These are phyloP conservation scores for Archocentrus centrarchus DNA, from an alignment of 2,113 vertebrate species.

Conservation along the genomic window DNA sequence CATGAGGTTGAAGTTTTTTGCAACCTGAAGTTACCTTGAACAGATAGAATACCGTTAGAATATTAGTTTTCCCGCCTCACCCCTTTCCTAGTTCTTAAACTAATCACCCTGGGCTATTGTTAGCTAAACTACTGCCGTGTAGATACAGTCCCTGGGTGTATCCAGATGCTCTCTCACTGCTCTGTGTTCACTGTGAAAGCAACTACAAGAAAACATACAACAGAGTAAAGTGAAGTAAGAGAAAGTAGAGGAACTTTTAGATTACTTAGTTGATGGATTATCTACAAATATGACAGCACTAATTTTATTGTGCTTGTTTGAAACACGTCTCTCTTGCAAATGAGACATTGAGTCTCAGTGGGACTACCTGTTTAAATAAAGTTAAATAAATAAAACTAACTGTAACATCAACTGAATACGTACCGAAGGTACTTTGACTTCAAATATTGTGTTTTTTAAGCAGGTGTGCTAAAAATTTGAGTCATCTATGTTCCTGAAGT, in stretches of 20 bases:
- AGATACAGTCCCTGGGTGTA: slow-evolving; percentile 30
- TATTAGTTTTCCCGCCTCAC: slow-evolving; percentile 29
- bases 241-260: slow-evolving; percentile 6
- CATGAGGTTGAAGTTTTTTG: background rate
- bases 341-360: no score
- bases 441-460: background rate
- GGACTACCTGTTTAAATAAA: no score
- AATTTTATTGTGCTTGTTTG: no score
- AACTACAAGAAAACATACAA: slow-evolving; percentile 35
- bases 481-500: background rate
- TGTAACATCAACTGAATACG: background rate
- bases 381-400: background rate
- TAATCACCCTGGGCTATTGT: slow-evolving; percentile 62
- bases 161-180: slow-evolving; percentile 26
- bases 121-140: slow-evolving; percentile 37
- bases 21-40: background rate
- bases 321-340: no score
- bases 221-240: slow-evolving; percentile 2
- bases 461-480: background rate
- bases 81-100: slow-evolving; percentile 23
- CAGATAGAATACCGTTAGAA: slow-evolving; percentile 24
- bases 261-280: background rate
- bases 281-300: background rate
- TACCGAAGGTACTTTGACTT: background rate
- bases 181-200: slow-evolving; percentile 13